Evolutionary conservation across 2,888 invertebrate genomes (phyloP), one percentile per base, ranked within the genome.

Genomic region (Schrankia costaestrigalis): DNA sequence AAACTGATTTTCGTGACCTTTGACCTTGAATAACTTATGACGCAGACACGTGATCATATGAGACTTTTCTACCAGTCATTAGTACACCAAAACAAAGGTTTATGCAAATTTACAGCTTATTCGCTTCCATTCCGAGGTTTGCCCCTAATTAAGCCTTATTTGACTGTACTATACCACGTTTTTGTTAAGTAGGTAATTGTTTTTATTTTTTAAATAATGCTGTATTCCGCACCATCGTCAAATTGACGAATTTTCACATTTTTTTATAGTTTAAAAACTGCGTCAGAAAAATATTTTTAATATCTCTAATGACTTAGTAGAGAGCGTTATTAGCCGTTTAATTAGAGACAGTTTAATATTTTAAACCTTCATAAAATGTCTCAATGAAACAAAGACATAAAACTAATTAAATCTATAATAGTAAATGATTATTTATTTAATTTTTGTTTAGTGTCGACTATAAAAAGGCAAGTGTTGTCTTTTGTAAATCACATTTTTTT

Each of bases 401-500:
- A 31, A 52, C 42, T 41, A 14, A 35, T 38, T 44, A 46, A 14
- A 39, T 41, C 46, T 59, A 62, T 65, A 55, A 46, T 64, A 62
- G 62, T 69, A 70, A 72, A 68, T 66, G n/a, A 69, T 64, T 61
- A 56, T 46, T 48, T 51, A 49, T 55, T 56, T 53, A 47, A 46
- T 52, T 35, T 41, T 58, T 13, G 13, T 13, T 6, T 3, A 6
- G 12, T 25, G 12, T 25, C 53, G 45, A 38, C 39, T 48, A 52
- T 56, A 51, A 62, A n/a, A 74, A 76, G 74, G 74, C 73, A 65
- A 59, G 46, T 56, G 56, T 59, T 65, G 60, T 59, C 41, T 52
- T 68, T 55, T 43, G 44, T 53, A 56, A 46, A 78, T 78, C 75
- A 79, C 76, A 77, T 63, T 35, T 31, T 7, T 64, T 80, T 82